These are phyloP conservation scores for Diorhabda elongata DNA, from an alignment of 1,140 invertebrate species.

Conservation along the genomic window DNA sequence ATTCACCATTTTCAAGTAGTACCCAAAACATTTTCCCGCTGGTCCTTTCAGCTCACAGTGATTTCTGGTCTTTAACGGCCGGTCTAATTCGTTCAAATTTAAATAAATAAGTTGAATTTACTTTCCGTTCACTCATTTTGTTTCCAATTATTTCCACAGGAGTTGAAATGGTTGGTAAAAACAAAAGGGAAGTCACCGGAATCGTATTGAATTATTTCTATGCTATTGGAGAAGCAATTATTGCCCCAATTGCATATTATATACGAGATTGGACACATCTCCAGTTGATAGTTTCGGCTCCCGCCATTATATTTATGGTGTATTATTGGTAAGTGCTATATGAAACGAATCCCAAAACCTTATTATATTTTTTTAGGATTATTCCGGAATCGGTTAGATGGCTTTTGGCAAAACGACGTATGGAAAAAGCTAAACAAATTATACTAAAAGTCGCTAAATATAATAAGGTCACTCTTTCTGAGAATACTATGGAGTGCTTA, in stretches of 20 bases:
- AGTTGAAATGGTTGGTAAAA: conserved; percentile 62
- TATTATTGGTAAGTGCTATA: conserved; percentile 53
- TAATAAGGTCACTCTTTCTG: conserved; percentile 53
- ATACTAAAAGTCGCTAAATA: conserved; percentile 53
- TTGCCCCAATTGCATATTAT: conserved; percentile 57
- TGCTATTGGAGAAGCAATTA: conserved; percentile 58
- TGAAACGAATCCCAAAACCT: not conserved
- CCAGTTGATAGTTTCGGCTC: conserved; percentile 55
- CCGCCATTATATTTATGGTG: conserved; percentile 53
- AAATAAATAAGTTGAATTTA: not conserved
- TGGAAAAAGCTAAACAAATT: conserved; percentile 52
- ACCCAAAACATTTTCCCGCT: no score
- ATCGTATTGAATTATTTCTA: conserved; percentile 64
- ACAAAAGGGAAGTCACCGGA: conserved; percentile 60
- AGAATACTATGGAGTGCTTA: conserved; percentile 46
- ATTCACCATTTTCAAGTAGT: not conserved
- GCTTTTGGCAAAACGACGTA: conserved; percentile 54
- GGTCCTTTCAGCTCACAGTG: not conserved
- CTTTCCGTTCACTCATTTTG: not conserved
- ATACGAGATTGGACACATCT: conserved; percentile 58
- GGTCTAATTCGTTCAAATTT: not conserved
- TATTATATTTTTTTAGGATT: conserved; percentile 44
- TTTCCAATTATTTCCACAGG: conserved; percentile 44
- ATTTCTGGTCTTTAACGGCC: no score
- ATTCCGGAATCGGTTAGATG: conserved; percentile 63